phyloP scores from a whole-genome alignment of 2,113 vertebrate genomes.

The Acanthochromis polyacanthus region DNA sequence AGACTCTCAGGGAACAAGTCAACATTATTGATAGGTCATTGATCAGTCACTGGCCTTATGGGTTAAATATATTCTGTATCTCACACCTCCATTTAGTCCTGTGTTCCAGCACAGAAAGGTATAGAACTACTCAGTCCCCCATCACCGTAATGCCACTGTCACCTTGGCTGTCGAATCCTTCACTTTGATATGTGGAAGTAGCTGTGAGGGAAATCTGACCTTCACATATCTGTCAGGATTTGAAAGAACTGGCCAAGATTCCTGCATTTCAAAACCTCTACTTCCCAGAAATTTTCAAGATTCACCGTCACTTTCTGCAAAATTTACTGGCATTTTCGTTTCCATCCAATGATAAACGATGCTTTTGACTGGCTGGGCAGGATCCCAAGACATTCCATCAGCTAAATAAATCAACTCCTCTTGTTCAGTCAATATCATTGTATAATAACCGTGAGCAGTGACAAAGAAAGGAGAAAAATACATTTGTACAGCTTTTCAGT shows the following conservation, averaged over 20 bases:
- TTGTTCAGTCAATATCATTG: background rate
- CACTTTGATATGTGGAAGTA: slow-evolving; percentile 20
- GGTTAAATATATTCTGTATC: background rate
- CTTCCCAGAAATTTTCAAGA: background rate
- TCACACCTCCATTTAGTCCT: background rate
- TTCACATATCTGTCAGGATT: slow-evolving; percentile 23
- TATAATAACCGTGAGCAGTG: too few species aligned
- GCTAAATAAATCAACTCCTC: background rate
- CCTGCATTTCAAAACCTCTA: background rate
- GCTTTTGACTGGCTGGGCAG: background rate
- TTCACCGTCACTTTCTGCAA: too few species aligned
- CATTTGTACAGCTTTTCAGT: slow-evolving; percentile 38
- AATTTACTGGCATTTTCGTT: background rate
- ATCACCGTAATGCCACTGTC: background rate
- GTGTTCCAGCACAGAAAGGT: background rate
- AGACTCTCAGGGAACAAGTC: too few species aligned
- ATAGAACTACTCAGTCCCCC: slow-evolving; percentile 1
- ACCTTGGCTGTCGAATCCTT: slow-evolving; percentile 12
- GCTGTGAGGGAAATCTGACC: slow-evolving; percentile 7
- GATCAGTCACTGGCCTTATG: background rate
- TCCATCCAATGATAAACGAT: background rate
- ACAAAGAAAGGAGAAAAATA: fast-evolving
- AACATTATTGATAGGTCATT: slow-evolving; percentile 32
- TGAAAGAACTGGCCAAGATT: background rate
- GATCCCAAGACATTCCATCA: too few species aligned